phyloP scores from a whole-genome alignment of 2,113 vertebrate genomes.

The Lepus americanus region DNA sequence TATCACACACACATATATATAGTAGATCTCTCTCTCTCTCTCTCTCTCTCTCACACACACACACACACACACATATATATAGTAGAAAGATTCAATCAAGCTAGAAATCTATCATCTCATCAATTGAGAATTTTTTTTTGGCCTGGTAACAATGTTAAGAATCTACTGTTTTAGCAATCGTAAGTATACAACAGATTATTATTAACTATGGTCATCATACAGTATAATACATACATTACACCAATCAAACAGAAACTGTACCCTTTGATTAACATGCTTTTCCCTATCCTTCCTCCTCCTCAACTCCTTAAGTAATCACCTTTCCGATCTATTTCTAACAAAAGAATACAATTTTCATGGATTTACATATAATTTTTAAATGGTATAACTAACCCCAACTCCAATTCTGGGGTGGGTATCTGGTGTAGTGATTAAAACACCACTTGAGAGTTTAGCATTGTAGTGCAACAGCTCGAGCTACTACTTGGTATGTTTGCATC shows the following conservation, averaged over 20 bases:
- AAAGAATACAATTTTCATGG: not conserved
- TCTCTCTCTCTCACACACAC: too few species aligned
- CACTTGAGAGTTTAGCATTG: too few species aligned
- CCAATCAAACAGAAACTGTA: not conserved
- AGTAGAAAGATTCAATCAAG: not conserved
- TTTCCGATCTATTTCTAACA: not conserved
- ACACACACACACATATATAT: not conserved
- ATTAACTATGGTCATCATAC: not conserved
- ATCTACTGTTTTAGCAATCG: not conserved
- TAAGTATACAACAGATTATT: not conserved
- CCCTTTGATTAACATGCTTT: not conserved
- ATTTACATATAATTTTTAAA: conserved; percentile 18
- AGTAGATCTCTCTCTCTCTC: too few species aligned
- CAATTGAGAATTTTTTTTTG: not conserved
- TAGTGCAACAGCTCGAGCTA: too few species aligned
- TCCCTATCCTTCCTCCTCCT: not conserved
- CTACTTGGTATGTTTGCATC: too few species aligned
- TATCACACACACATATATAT: too few species aligned
- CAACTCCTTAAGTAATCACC: not conserved
- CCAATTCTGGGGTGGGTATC: too few species aligned
- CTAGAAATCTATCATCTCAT: not conserved
- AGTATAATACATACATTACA: not conserved
- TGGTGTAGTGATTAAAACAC: too few species aligned
- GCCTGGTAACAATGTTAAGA: not conserved
- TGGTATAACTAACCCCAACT: not conserved